phyloP scores from a whole-genome alignment of 2,888 invertebrate genomes.

The Norana najaformis region DNA sequence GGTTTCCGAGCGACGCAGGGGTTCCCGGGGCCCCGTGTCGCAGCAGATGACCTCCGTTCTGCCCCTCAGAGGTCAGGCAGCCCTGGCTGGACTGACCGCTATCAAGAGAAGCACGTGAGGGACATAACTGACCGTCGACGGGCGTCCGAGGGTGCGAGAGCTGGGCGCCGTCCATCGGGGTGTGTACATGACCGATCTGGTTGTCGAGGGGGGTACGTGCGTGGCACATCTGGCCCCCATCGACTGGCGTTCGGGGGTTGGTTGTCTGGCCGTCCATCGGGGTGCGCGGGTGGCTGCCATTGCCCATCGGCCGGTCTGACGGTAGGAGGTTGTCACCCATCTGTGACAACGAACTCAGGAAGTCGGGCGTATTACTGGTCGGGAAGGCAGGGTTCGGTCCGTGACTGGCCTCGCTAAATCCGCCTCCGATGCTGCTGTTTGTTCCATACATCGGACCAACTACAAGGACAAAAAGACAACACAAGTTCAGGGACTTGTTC shows the following conservation, averaged over 20 bases:
- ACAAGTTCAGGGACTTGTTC: neutral
- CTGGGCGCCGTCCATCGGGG: slow-evolving; percentile 21
- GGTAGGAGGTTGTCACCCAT: slow-evolving; percentile 75
- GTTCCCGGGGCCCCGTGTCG: slow-evolving; percentile 24
- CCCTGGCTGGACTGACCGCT: slow-evolving; percentile 6
- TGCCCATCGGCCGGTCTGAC: slow-evolving; percentile 63
- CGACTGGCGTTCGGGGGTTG: slow-evolving; percentile 28
- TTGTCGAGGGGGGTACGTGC: slow-evolving; percentile 27
- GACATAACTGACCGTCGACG: slow-evolving; percentile 29
- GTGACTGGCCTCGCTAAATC: slow-evolving; percentile 26
- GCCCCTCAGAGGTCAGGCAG: neutral
- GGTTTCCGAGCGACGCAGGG: slow-evolving; percentile 29
- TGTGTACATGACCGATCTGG: slow-evolving; percentile 26
- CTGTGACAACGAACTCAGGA: slow-evolving; percentile 75
- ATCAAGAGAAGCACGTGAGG: slow-evolving; percentile 17
- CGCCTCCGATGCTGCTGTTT: neutral
- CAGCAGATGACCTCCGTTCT: neutral
- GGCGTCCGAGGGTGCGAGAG: slow-evolving; percentile 38
- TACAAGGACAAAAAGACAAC: neutral
- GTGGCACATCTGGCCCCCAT: slow-evolving; percentile 27
- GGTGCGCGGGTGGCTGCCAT: slow-evolving; percentile 29
- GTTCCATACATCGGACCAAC: neutral
- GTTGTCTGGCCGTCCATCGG: slow-evolving; percentile 52
- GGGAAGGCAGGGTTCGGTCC: slow-evolving; percentile 42
- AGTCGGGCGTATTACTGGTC: slow-evolving; percentile 44